Evolutionary conservation across 2,888 invertebrate species (phyloP), one percentile per base, ranked within the genome.

Genomic region (Monochamus alternatus): DNA sequence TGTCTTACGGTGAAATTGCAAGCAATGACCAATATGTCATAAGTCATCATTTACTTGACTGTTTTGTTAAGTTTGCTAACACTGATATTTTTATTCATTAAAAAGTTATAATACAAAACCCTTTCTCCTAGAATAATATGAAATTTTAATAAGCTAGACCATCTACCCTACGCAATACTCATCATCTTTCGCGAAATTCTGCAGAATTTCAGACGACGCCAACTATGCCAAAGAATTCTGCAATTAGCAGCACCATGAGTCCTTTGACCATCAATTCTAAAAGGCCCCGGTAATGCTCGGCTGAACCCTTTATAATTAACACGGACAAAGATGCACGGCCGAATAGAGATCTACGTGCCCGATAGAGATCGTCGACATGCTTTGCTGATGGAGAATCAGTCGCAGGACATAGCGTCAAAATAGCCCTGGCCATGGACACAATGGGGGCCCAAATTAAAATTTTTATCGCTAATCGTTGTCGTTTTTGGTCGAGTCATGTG

Each of bases 361-460:
- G 62, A 63, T 63, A 60, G 38, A 60, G 60, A 60, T 60, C 60
- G 60, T 14, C 14, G 62, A 63, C 43, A 63, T 63, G 62, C 43
- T 63, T 43, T 63, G 62, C 14, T 38, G 43, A 14, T n/a, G 31
- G 38, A 60, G 60, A 60, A 60, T 32, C 38, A 31, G 60, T 32
- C 38, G 47, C 62, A 38, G 38, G 8, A 47, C 12, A 10, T 0
- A 5, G n/a, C 38, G 43, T 43, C 43, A 14, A 63, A 63, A 63
- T 14, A 38, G n/a, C 43, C n/a, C n/a, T 63, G 62, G 32, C 43
- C 62, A 9, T 12, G n/a, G 62, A 63, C 43, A 63, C 62, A 63
- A 63, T 60, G 32, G 31, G 60, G 60, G 31, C 38, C 31, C 38
- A 60, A 60, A 60, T 60, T 60, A 60, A 60, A 60, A 32, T 60